A percentile compares a stretch with the other conserved stretches of the same genome.
Evolutionary conservation across 1,140 invertebrate genomes (phyloP).

Genomic region (Thaumatotibia leucotreta): DNA sequence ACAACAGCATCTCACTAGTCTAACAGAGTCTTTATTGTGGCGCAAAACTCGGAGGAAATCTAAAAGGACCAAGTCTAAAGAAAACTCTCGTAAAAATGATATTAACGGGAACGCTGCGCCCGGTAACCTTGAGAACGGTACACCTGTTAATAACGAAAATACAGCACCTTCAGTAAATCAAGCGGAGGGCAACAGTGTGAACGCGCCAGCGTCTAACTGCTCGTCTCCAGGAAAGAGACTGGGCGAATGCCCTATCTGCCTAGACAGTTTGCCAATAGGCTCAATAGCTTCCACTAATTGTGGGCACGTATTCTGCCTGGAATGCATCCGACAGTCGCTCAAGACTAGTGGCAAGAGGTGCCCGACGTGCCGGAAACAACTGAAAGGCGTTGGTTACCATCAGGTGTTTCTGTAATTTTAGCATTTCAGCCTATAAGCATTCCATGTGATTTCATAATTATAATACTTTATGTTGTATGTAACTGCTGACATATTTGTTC

Average conservation of each 20-base stretch:
- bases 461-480: neutral
- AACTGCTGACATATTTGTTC: too few relatives aligned
- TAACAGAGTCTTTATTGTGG: neutral
- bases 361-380: neutral
- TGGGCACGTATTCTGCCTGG: conserved; percentile 6
- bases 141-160: neutral
- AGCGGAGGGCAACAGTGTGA: neutral
- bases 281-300: conserved; percentile 1
- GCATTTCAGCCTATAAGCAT: neutral
- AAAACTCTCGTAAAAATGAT: neutral
- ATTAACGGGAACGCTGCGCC: neutral
- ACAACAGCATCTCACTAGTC: neutral
- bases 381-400: neutral
- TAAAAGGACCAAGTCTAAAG: neutral
- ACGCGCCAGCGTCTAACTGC: neutral
- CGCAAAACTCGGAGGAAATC: neutral
- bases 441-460: neutral
- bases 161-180: neutral
- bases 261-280: neutral
- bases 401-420: conserved; percentile 3
- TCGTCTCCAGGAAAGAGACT: neutral
- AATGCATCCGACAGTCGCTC: neutral
- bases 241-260: conserved; percentile 6
- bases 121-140: neutral
- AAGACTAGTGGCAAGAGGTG: neutral